Evolutionary conservation across 92 coral and sea anemone species (phyloP).

Genomic region (Phenganax stokvisi): DNA sequence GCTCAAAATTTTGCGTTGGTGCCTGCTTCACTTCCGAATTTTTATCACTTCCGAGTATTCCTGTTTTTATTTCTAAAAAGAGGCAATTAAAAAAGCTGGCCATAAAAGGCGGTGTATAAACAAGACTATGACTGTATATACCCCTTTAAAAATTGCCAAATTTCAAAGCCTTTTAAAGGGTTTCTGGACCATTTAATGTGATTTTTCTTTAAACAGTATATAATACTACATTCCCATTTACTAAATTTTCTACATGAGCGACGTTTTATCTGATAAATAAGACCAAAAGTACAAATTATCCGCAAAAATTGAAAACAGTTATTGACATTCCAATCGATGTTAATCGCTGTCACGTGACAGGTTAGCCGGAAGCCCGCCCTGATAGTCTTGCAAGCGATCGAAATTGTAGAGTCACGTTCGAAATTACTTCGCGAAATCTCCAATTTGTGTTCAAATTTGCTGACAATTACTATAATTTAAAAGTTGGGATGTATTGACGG

Average conservation of each 20-base stretch:
- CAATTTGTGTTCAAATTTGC: not conserved
- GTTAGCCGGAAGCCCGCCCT: constrained; percentile 26
- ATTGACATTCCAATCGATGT: constrained; percentile 1
- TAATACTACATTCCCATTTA: no score
- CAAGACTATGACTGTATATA: no score
- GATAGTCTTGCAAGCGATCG: not conserved
- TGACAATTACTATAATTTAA: not conserved
- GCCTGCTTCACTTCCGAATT: not conserved
- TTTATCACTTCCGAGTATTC: constrained; percentile 8
- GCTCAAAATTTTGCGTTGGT: no score
- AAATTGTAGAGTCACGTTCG: constrained; percentile 15
- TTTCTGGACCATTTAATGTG: no score
- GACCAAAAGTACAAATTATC: not conserved
- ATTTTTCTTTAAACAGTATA: no score
- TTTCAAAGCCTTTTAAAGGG: no score
- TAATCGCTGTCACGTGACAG: constrained; percentile 7
- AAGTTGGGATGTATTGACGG: constrained; percentile 18
- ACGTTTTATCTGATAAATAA: not conserved
- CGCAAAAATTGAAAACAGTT: not conserved
- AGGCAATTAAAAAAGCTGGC: no score
- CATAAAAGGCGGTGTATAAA: no score
- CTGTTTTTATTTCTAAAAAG: not conserved
- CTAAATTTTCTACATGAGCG: no score
- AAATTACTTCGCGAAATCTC: not conserved
- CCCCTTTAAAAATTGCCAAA: no score